phyloP scores from a whole-genome alignment of 1,140 invertebrate species.

The Alviniconcha marisindica region DNA sequence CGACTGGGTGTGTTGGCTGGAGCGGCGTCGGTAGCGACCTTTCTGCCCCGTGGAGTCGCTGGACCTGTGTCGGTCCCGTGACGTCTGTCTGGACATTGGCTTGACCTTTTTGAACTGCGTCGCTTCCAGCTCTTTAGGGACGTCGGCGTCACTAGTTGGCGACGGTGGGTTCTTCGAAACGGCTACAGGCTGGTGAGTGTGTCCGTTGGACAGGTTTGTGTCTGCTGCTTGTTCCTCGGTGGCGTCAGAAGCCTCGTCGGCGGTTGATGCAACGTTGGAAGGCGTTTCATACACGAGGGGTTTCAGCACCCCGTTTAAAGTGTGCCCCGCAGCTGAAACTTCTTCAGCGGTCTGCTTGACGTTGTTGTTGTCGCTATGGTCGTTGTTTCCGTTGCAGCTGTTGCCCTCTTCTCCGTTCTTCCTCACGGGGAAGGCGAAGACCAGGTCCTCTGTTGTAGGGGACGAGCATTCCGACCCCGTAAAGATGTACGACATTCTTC shows the following conservation, averaged over 20 bases:
- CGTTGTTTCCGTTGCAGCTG: constrained; percentile 26
- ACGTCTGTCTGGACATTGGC: not conserved
- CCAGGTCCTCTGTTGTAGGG: constrained; percentile 26
- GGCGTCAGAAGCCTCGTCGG: not conserved
- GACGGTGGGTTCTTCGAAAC: no score
- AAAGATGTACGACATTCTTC: constrained; percentile 29
- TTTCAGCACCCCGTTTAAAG: not conserved
- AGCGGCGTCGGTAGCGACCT: constrained; percentile 28
- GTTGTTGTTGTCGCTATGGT: not conserved
- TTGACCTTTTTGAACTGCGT: not conserved
- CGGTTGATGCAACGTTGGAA: not conserved
- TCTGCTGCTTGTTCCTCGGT: no score
- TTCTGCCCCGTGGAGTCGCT: constrained; percentile 21
- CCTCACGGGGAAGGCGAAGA: constrained; percentile 30
- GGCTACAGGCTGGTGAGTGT: not conserved
- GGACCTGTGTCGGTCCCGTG: constrained; percentile 3
- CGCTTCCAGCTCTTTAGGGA: no score
- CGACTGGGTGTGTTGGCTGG: constrained; percentile 12
- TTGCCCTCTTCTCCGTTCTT: not conserved
- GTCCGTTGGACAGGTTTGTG: no score
- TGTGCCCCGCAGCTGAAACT: not conserved
- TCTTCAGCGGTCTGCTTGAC: not conserved
- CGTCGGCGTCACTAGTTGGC: no score
- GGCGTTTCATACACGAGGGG: not conserved
- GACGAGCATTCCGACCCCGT: constrained; percentile 31